Conservation (phyloP, 2,113 vertebrate genomes). For the Rhadina sibilatrix region DNA sequence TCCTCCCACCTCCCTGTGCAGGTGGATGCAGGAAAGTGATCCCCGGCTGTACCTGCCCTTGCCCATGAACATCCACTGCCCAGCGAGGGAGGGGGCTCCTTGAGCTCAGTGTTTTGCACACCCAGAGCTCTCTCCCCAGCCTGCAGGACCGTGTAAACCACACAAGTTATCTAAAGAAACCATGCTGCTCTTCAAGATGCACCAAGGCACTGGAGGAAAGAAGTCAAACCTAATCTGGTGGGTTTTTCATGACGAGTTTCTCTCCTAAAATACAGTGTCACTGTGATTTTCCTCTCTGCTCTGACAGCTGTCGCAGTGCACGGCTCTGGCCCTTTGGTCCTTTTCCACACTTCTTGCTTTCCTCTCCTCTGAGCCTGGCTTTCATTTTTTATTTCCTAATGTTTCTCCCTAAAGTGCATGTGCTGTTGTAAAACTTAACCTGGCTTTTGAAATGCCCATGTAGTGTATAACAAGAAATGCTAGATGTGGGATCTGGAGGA, state of each 20-base stretch:
- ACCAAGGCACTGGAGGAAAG: not conserved
- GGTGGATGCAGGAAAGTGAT: not conserved
- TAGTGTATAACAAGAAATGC: not conserved
- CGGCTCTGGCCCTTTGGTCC: not conserved
- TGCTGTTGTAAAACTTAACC: not conserved
- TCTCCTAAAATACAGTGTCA: not conserved
- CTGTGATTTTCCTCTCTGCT: not conserved
- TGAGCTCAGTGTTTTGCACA: not conserved
- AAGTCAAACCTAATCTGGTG: not conserved
- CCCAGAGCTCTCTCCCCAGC: not conserved
- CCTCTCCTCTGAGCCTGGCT: not conserved
- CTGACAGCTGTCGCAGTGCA: accelerated
- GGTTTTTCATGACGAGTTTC: not conserved
- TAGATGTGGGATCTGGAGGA: not conserved
- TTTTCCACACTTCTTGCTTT: not conserved
- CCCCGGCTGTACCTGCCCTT: not conserved
- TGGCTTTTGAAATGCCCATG: not conserved
- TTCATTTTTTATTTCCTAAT: not conserved
- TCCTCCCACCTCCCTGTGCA: not conserved
- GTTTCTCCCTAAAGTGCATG: not conserved
- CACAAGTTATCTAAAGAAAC: not conserved
- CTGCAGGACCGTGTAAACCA: not conserved
- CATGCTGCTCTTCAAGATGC: not conserved
- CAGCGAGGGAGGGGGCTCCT: accelerated
- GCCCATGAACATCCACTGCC: not conserved